Evolutionary conservation across 2,888 invertebrate species (phyloP).

Genomic region (Melanophora roralis): DNA sequence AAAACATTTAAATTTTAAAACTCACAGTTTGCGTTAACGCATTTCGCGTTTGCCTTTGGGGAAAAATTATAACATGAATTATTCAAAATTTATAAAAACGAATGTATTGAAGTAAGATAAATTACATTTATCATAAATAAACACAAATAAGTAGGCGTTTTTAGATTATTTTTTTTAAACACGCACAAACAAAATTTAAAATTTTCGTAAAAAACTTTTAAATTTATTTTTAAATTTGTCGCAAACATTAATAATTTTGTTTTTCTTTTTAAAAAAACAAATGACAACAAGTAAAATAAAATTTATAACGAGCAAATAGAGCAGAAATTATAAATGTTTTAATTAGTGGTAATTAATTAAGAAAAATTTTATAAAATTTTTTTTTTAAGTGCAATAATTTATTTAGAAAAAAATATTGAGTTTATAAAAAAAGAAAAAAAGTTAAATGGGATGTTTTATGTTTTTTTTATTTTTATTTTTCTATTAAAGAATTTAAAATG

Average conservation of each 20-base stretch:
- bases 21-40: background rate
- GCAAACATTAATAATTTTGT: background rate
- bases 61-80: background rate
- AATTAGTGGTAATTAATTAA: slow-evolving; percentile 33
- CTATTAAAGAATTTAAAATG: too few relatives aligned
- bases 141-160: slow-evolving; percentile 12
- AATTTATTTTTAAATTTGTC: slow-evolving; percentile 42
- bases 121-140: background rate
- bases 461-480: too few relatives aligned
- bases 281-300: slow-evolving; percentile 17
- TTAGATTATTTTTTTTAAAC: background rate
- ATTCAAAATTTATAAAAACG: slow-evolving; percentile 24
- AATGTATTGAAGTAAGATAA: slow-evolving; percentile 1
- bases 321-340: slow-evolving; percentile 30
- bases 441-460: background rate
- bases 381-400: slow-evolving; percentile 24
- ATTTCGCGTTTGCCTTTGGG: background rate
- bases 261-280: background rate
- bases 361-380: background rate
- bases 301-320: slow-evolving; percentile 37
- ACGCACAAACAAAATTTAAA: background rate
- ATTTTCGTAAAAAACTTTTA: slow-evolving; percentile 7
- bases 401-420: slow-evolving; percentile 18
- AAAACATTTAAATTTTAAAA: background rate
- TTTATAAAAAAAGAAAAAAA: background rate